Conservation (phyloP, 2,113 vertebrate species). For the Myotis lucifugus region DNA sequence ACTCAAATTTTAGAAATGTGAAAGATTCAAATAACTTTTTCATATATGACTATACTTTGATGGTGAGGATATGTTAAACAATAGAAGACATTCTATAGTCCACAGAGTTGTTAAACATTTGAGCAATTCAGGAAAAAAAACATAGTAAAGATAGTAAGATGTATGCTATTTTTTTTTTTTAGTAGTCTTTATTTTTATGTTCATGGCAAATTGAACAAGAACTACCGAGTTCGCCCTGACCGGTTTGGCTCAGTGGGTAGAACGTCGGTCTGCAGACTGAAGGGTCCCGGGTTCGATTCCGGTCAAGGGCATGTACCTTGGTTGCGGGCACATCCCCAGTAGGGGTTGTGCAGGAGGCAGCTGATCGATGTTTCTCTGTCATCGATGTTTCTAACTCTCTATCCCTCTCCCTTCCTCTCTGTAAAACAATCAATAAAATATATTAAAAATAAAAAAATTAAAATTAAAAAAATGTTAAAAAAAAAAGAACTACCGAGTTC, state of each 20-base stretch:
- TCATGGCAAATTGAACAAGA: background rate
- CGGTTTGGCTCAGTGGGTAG: too few species aligned
- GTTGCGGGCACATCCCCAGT: too few species aligned
- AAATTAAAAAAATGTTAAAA: too few species aligned
- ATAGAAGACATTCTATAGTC: background rate
- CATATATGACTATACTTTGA: background rate
- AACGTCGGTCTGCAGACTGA: too few species aligned
- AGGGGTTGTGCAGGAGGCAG: too few species aligned
- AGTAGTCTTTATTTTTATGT: background rate
- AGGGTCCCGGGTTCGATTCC: too few species aligned
- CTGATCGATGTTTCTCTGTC: too few species aligned
- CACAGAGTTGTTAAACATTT: conserved; percentile 20
- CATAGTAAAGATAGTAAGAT: background rate
- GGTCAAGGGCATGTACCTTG: too few species aligned
- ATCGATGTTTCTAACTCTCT: too few species aligned
- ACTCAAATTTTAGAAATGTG: conserved; percentile 33
- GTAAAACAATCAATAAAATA: too few species aligned
- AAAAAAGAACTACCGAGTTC: background rate
- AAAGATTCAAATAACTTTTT: background rate
- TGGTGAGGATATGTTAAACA: background rate
- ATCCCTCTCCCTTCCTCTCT: too few species aligned
- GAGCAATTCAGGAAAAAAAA: background rate
- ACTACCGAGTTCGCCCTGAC: background rate
- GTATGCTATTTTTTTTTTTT: background rate
- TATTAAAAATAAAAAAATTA: too few species aligned